Percentiles rank a stretch among this genome's conserved stretches.
Evolutionary conservation across 2,888 invertebrate genomes (phyloP).

Genomic region (Taenaris catops): DNA sequence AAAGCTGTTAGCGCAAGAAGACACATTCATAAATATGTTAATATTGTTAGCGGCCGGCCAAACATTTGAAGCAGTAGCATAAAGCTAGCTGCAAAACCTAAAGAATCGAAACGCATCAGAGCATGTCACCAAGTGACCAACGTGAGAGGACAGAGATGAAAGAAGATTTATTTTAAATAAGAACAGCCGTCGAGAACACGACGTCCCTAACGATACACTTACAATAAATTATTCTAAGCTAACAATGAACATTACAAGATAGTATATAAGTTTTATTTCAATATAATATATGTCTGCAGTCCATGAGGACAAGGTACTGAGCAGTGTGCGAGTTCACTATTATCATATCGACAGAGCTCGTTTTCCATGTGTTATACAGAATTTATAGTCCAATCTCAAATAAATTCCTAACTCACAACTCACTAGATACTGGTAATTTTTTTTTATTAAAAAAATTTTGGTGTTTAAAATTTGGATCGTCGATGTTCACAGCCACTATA

Average conservation of each 20-base stretch:
- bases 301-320: constrained; percentile 63
- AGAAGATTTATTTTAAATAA: constrained; percentile 36
- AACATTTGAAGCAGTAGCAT: constrained; percentile 29
- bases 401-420: too few species aligned
- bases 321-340: constrained; percentile 58
- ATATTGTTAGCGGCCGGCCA: constrained; percentile 13
- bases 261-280: constrained; percentile 43
- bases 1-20: constrained; percentile 19
- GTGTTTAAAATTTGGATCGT: constrained; percentile 51
- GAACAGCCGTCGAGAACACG: constrained; percentile 50
- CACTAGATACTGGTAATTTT: constrained; percentile 42
- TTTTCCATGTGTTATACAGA: constrained; percentile 37
- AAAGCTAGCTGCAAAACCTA: constrained; percentile 30
- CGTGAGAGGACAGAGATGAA: constrained; percentile 52
- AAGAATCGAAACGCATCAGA: too few species aligned
- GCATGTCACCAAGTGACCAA: constrained; percentile 60
- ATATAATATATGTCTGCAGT: constrained; percentile 53
- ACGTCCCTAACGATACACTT: constrained; percentile 68
- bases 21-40: constrained; percentile 29
- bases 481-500: constrained; percentile 70
- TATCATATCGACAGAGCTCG: constrained; percentile 43
- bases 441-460: constrained; percentile 59
- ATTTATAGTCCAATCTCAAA: constrained; percentile 45
- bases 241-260: constrained; percentile 67
- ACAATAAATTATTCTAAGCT: constrained; percentile 71